Percentiles rank a stretch among this genome's conserved stretches.
phyloP scores from a whole-genome alignment of 2,888 invertebrate genomes.

The Luffia ferchaultella region DNA sequence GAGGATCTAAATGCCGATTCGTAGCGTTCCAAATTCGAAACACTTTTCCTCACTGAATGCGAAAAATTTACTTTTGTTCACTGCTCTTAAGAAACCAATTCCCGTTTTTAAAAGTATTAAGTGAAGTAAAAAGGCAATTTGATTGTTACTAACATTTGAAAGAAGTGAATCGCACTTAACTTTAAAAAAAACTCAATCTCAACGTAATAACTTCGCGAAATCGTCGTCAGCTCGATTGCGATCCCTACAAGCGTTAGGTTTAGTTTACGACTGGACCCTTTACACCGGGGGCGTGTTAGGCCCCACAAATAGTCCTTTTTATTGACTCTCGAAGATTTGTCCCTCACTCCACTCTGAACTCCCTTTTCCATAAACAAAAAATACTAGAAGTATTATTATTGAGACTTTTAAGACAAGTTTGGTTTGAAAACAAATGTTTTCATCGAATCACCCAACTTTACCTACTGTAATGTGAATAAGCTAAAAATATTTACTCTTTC shows the following conservation, averaged over 20 bases:
- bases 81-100: no score
- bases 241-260: background rate
- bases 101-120: background rate
- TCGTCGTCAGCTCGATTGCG: background rate
- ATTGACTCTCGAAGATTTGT: background rate
- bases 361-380: no score
- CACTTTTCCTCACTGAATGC: no score
- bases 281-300: background rate
- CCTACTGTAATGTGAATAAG: background rate
- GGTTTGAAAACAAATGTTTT: no score
- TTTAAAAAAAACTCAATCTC: background rate
- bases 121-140: background rate
- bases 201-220: background rate
- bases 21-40: no score
- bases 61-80: no score
- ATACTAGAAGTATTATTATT: no score
- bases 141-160: background rate
- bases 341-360: background rate
- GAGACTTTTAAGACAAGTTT: no score
- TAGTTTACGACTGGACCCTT: background rate
- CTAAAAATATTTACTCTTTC: background rate
- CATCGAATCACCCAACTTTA: background rate
- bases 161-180: background rate
- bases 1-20: no score
- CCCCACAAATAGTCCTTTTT: background rate